Base-by-base conservation (phyloP, 2,888 invertebrate genomes). In the Pilophorus perplexus region DNA sequence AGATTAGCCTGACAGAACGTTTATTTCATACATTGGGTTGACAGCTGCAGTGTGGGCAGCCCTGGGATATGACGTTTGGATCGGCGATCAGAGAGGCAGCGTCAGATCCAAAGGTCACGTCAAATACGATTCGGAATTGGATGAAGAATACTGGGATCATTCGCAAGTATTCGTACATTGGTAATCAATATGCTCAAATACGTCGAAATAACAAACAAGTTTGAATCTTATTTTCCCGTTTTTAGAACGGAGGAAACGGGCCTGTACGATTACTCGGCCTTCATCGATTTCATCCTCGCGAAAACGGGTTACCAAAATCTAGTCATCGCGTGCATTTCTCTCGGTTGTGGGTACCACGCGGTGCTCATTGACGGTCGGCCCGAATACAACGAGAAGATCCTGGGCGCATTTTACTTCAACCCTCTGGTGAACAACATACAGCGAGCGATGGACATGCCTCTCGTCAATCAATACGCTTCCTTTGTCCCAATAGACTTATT, bases 301-400 rank as follows among this genome's bases (percentile, higher is more conserved):
- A 25, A 59, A 40, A 59, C 59, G 2, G 59, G 59, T 27, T 14
- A 42, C 16, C 12, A 42, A 40, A 12, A 59, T 14, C 25, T 59
- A 1, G n/a, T 25, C 6, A 14, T 59, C 1, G 14, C 25, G 12
- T 59, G 59, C 27, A 14, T 59, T n/a, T 59, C 59, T 1, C 20
- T 59, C 12, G 59, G 59, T 2, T 59, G 59, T 16, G 40, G 42
- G 10, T 23, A 42, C 8, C 59, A 59, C 44, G 14, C 59, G 2
- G 59, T 23, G 1, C 80, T 88, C 74, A 80, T 89, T 57, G 85
- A 87, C 1, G 80, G 83, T 14, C 78, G 83, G 71, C 85, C 86
- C 0, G 81, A 86, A 71, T 85, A 86, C 2, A 85, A 88, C 72
- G 81, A 84, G 48, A 79, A 89, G 42, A 81, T 82, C 23, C 40